Base-by-base conservation (phyloP, 2,888 invertebrate genomes). In the Gandaritis pyraliata region DNA sequence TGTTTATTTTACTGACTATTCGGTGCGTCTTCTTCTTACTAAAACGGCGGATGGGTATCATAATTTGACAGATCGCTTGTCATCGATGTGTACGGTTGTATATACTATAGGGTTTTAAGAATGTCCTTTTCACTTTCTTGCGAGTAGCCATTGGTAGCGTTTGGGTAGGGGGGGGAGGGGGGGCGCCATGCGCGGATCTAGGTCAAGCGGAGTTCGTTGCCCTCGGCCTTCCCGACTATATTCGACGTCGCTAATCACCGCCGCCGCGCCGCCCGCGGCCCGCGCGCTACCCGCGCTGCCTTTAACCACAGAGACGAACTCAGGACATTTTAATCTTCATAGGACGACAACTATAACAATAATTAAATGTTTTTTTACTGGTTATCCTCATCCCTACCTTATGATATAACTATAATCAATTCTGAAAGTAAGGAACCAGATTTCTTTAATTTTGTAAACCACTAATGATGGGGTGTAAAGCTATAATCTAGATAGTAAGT, bases 141-240 rank as follows among this genome's bases (percentile, higher is more conserved):
- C 74, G 80, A 74, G 77, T 64, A 61, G 50, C 69, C 70, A 59
- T 60, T 66, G 58, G 63, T 38, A 53, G 65, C 55, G 66, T 69
- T 61, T 58, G 71, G 72, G 64, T 65, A 51, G 53, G 65, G 43
- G 66, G 61, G n/a, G 72, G 74, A 77, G 69, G 76, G 72, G 74
- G 64, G 70, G 66, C 67, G n/a, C n/a, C n/a, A n/a, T n/a, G 70
- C 71, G 76, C 83, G 76, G 81, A 92, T 88, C 91, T 92, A 77
- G 92, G 92, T 91, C 92, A 90, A 87, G 87, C 90, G 74, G 90
- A 91, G 91, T 90, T 92, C 91, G 88, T 90, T 90, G 90, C 90
- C 89, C 91, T 90, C 91, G 91, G 91, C 91, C 91, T 91, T 92
- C 91, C 90, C 89, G 82, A 86, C 90, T 91, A 90, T 90, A 90